Conservation (phyloP, 2,797 vertebrate genomes). For the Propithecus perrieri region DNA sequence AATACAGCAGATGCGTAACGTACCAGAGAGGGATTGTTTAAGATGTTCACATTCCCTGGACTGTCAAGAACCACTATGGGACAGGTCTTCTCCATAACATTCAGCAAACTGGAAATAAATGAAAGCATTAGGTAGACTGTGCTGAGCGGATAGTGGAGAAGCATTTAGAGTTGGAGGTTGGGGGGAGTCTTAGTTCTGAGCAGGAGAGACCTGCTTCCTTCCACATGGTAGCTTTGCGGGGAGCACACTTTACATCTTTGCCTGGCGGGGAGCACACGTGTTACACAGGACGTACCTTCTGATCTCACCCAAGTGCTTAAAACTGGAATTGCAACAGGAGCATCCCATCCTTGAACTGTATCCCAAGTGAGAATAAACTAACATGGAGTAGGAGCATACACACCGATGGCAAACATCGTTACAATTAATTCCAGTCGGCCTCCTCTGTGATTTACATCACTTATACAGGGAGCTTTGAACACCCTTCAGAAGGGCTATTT, state of each 20-base stretch:
- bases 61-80: background rate
- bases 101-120: background rate
- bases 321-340: background rate
- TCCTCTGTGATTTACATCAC: rapidly evolving
- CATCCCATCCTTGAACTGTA: rapidly evolving
- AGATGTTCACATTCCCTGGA: background rate
- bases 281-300: no score
- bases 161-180: no score
- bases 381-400: rapidly evolving
- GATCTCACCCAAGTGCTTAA: rapidly evolving
- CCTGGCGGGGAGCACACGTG: rapidly evolving
- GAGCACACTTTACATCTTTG: rapidly evolving
- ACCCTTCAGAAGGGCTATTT: background rate
- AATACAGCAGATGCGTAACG: rapidly evolving
- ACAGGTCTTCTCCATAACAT: background rate
- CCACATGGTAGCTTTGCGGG: rapidly evolving
- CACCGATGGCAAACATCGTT: rapidly evolving
- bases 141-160: rapidly evolving
- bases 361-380: no score
- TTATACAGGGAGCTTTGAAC: rapidly evolving
- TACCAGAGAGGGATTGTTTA: background rate
- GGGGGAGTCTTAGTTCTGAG: background rate
- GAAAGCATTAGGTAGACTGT: background rate
- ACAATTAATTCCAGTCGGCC: rapidly evolving
- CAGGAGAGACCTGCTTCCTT: background rate